Evolutionary conservation across 2,888 invertebrate species (phyloP), one percentile per base, ranked within the genome.

Genomic region (Diarsia brunnea): DNA sequence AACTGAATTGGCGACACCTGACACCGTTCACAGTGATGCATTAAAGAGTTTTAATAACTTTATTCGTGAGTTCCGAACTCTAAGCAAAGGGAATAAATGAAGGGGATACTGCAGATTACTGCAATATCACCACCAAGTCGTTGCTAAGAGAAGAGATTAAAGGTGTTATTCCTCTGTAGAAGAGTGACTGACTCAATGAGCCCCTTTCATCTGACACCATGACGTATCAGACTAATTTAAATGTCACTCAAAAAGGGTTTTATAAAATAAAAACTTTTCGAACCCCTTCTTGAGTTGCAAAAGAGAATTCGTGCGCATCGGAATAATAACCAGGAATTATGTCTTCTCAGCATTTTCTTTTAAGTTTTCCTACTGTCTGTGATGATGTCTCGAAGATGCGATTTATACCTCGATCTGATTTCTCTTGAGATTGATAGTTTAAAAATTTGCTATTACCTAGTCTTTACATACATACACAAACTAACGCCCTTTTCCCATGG

Each of bases 221-320:
- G 63, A 81, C 58, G 49, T 55, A 70, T 78, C 64, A 68, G n/a
- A 53, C 78, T 81, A 81, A 81, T 81, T 81, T 84, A 74, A 81
- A 81, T 73, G 74, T 74, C 81, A 81, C 67, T 81, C 81, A 81
- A 84, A 81, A 79, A 60, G 69, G 63, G 70, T 70, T 80, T 64
- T 49, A 73, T 70, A 43, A 11, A 74, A 73, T 73, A 68, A 73
- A 71, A 81, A 84, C 66, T 80, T 81, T 81, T 64, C 5, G 38
- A 74, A 69, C 47, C 69, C 84, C 58, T 84, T 81, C 58, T 74
- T 55, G 19, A 69, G 58, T 60, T 69, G 27, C 16, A 70, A 69
- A 47, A 80, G 61, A 67, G 47, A 64, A 66, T 67, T 66, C 61
- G 43, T 47, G 53, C 60, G 47, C 10, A 61, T 47, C 55, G 31